Base-by-base conservation (phyloP, 1,140 invertebrate species). In the Hypothenemus hampei region DNA sequence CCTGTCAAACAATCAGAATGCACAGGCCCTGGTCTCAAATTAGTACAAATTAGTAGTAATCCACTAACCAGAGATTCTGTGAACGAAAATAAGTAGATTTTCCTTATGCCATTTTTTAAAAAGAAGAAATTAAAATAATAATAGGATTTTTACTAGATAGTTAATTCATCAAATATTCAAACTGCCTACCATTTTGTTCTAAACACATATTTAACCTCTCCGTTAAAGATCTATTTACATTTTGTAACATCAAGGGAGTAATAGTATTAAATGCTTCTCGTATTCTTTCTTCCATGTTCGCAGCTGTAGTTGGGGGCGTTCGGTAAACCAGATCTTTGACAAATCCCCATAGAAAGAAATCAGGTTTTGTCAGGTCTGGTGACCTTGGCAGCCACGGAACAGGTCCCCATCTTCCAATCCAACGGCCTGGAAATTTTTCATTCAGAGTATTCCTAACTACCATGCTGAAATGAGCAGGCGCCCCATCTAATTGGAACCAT, bases 401-500 rank as follows among this genome's bases (percentile, higher is more conserved):
- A 13, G 2, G 35, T 18, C 35, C 16, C 16, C 1, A 13, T 63
- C 49, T 33, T 23, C 72, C 73, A 54, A 75, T 73, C 69, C 71
- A 74, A 46, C 60, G 61, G 6, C 60, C 53, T 18, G 67, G 67
- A 66, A 72, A 74, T 47, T 24, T 57, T 26, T 46, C 49, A 44
- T 75, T 61, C 19, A 74, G 47, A 45, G 55, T 66, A 36, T 60
- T 15, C 3, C 65, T 48, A 4, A 73, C 70, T 53, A 13, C 41
- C 7, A 35, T 23, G 13, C 24, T 18, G 43, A 57, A 72, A 60
- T 74, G 70, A 24, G 64, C 40, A 35, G 64, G 65, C 21, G 68
- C 68, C 16, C 70, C 67, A 62, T 74, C 69, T 51, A 71, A 69
- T 33, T 73, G 65, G 53, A 65, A 73, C 39, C 39, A 41, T 21